Evolutionary conservation across 1,140 invertebrate genomes (phyloP).

Genomic region (Theocolax elegans): DNA sequence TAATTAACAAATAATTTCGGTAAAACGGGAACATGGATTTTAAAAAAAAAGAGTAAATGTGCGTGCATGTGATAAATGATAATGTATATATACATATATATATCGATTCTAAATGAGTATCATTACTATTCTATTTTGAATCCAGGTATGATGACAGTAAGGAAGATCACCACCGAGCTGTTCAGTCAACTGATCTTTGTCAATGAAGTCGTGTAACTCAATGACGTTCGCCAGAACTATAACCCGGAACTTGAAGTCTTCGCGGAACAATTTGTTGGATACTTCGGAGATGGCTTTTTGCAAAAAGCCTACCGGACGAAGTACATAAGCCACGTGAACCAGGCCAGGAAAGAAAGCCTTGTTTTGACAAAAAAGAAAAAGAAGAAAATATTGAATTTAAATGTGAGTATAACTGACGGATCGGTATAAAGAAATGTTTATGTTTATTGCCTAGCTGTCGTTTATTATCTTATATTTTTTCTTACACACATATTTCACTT

Average conservation of each 20-base stretch:
- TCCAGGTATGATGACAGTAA: slow-evolving; percentile 96
- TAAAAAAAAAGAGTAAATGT: no score
- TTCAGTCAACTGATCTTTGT: slow-evolving; percentile 84
- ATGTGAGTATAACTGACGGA: neutral
- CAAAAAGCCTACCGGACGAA: slow-evolving; percentile 91
- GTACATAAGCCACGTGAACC: slow-evolving; percentile 91
- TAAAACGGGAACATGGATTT: no score
- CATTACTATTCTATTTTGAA: slow-evolving; percentile 93
- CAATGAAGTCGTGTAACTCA: slow-evolving; percentile 89
- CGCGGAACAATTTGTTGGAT: slow-evolving; percentile 92
- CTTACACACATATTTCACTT: no score
- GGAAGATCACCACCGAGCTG: slow-evolving; percentile 89
- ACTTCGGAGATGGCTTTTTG: slow-evolving; percentile 97
- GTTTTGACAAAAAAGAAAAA: no score
- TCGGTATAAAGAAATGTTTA: no score
- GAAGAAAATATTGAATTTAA: slow-evolving; percentile 49
- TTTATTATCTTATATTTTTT: slow-evolving; percentile 8
- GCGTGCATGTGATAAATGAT: no score
- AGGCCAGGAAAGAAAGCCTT: slow-evolving; percentile 94
- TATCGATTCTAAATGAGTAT: neutral
- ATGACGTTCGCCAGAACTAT: slow-evolving; percentile 81
- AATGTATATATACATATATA: no score
- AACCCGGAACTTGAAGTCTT: slow-evolving; percentile 94
- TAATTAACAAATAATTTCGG: no score
- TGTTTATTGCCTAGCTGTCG: no score